Percentiles rank a stretch among this genome's conserved stretches.
Evolutionary conservation across 2,797 vertebrate species (phyloP).

Genomic region (Astyanax mexicanus): DNA sequence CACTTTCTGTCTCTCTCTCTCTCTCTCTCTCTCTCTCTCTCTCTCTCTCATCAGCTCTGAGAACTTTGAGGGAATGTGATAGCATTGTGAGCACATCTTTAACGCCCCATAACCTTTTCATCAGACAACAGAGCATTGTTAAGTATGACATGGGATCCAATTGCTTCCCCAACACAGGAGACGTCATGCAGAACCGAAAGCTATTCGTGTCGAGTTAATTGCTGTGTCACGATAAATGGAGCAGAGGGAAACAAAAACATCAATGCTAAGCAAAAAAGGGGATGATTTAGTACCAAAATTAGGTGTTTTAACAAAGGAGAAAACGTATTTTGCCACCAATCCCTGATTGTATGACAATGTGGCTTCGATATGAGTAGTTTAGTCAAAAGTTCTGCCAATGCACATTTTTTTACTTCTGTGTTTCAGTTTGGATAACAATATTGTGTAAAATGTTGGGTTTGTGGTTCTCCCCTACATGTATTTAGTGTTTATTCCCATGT

Average conservation of each 20-base stretch:
- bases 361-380: no score
- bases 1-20: not conserved
- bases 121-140: not conserved
- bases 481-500: no score
- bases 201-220: not conserved
- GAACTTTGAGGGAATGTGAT: not conserved
- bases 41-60: not conserved
- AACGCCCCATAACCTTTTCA: slow-evolving; percentile 2
- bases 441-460: no score
- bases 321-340: no score
- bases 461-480: no score
- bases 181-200: not conserved
- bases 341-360: no score
- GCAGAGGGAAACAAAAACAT: no score
- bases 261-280: not conserved
- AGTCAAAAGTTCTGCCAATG: no score
- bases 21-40: not conserved
- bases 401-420: no score
- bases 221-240: not conserved
- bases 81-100: not conserved
- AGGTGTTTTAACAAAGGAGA: no score
- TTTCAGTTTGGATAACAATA: no score
- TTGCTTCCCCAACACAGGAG: not conserved
- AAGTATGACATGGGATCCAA: not conserved
- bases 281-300: not conserved